These are phyloP conservation scores for Drosophila birchii DNA, from an alignment of 2,888 invertebrate species.

Conservation along the genomic window DNA sequence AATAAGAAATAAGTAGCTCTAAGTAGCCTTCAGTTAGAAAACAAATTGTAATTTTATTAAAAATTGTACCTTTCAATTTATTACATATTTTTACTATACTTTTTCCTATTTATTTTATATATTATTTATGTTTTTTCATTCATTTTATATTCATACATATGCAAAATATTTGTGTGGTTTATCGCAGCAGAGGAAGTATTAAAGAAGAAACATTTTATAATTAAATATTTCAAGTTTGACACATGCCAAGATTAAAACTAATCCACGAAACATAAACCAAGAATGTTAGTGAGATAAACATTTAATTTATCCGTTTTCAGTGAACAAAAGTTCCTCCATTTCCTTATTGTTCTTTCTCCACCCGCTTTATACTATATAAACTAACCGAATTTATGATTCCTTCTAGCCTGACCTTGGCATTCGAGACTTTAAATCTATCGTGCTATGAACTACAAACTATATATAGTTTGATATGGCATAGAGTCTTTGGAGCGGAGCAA, in stretches of 20 bases:
- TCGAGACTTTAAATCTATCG: conserved; percentile 56
- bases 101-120: not conserved
- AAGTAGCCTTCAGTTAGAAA: not conserved
- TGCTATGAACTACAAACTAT: conserved; percentile 16
- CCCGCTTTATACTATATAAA: conserved; percentile 9
- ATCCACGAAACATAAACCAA: not conserved
- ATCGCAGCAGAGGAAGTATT: not conserved
- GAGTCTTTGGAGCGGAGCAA: conserved; percentile 22
- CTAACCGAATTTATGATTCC: conserved; percentile 45
- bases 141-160: too few relatives aligned
- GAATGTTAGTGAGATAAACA: not conserved
- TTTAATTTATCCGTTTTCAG: not conserved
- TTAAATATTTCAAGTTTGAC: not conserved
- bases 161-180: not conserved
- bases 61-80: not conserved
- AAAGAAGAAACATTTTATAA: not conserved
- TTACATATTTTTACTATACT: not conserved
- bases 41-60: not conserved
- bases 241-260: not conserved
- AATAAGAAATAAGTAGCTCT: not conserved
- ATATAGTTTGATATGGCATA: conserved; percentile 19
- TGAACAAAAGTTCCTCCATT: not conserved
- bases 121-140: not conserved
- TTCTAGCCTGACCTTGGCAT: conserved; percentile 63
- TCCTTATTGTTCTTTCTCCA: not conserved